Percentiles rank a stretch among this genome's conserved stretches.
Conservation (phyloP, 2,888 invertebrate genomes). For the Euplexia lucipara region DNA sequence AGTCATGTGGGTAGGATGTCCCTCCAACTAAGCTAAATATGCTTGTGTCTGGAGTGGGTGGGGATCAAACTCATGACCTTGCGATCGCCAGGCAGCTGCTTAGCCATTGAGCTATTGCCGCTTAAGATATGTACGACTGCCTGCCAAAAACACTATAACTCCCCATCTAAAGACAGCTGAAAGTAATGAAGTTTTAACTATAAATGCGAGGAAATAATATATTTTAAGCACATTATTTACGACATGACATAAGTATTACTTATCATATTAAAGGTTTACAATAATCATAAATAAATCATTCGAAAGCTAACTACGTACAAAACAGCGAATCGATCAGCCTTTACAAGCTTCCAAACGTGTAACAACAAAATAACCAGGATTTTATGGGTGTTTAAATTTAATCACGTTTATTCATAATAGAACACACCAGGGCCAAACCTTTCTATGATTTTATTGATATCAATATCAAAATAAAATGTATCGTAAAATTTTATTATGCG, state of each 20-base stretch:
- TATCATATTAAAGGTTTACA: slow-evolving; percentile 62
- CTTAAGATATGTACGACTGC: too few species aligned
- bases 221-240: slow-evolving; percentile 38
- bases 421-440: slow-evolving; percentile 65
- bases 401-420: slow-evolving; percentile 75
- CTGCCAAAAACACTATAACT: background rate
- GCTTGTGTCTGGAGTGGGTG: too few species aligned
- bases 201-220: background rate
- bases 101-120: too few species aligned
- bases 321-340: slow-evolving; percentile 68
- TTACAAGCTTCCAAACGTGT: slow-evolving; percentile 67
- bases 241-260: slow-evolving; percentile 49
- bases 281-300: slow-evolving; percentile 63
- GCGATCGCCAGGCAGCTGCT: too few species aligned
- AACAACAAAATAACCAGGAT: slow-evolving; percentile 62
- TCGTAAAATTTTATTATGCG: slow-evolving; percentile 80
- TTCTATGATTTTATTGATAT: slow-evolving; percentile 79
- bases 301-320: slow-evolving; percentile 58
- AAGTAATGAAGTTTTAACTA: background rate
- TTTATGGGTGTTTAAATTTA: slow-evolving; percentile 78
- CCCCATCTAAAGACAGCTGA: too few species aligned
- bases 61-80: too few species aligned
- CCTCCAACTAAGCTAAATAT: too few species aligned
- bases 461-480: slow-evolving; percentile 78
- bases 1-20: too few species aligned